phyloP scores from a whole-genome alignment of 2,888 invertebrate species.

The Trilocha varians region DNA sequence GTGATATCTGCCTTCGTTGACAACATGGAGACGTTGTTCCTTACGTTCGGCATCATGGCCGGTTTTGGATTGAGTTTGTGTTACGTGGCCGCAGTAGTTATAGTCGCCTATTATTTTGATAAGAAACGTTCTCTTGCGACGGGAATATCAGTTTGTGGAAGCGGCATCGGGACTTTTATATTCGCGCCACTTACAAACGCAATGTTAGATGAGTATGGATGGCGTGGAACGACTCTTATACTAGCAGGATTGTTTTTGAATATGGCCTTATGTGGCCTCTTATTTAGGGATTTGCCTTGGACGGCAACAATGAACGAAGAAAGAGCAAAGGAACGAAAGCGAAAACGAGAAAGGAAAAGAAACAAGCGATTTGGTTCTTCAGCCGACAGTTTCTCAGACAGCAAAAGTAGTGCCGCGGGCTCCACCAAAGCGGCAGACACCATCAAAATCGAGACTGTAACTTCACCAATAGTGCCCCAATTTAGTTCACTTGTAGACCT shows the following conservation, averaged over 20 bases:
- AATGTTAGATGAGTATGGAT: conserved; percentile 83
- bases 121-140: conserved; percentile 88
- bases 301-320: conserved; percentile 74
- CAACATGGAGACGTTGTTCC: conserved; percentile 83
- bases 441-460: conserved; percentile 47
- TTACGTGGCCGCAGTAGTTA: conserved; percentile 92
- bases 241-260: conserved; percentile 86
- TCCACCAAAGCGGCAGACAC: conserved; percentile 57
- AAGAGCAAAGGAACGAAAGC: conserved; percentile 75
- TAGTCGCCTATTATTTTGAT: conserved; percentile 92
- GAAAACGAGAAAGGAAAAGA: conserved; percentile 72
- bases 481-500: conserved; percentile 88
- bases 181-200: conserved; percentile 86
- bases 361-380: conserved; percentile 75
- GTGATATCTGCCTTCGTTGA: conserved; percentile 82
- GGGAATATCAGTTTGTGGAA: conserved; percentile 89
- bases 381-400: conserved; percentile 80
- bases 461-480: conserved; percentile 59
- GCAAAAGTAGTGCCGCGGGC: conserved; percentile 77
- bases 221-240: conserved; percentile 88
- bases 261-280: conserved; percentile 84
- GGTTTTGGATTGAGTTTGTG: conserved; percentile 90
- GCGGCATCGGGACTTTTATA: conserved; percentile 90
- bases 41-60: conserved; percentile 88
- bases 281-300: conserved; percentile 82